Percentiles rank a stretch among this genome's conserved stretches.
These are phyloP conservation scores for Apostichopus parvimensis DNA, from an alignment of 35 echinoderm and acorn worm species.

Conservation along the genomic window DNA sequence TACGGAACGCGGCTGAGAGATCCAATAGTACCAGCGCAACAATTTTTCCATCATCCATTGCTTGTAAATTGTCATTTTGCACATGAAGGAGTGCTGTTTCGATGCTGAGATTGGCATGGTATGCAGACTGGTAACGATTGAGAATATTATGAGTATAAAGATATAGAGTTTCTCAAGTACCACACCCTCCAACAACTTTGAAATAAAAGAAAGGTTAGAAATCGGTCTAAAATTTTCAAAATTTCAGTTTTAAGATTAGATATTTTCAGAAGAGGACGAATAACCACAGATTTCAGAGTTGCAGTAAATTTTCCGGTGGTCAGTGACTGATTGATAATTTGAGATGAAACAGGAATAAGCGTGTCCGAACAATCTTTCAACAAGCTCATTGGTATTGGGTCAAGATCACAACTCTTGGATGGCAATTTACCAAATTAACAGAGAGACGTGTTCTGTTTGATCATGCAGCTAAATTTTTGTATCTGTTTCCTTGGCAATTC, in stretches of 20 bases:
- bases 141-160: background rate
- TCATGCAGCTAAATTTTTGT: too few relatives aligned
- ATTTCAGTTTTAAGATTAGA: background rate
- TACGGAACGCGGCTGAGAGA: background rate
- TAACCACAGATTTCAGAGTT: background rate
- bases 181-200: background rate
- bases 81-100: background rate
- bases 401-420: too few relatives aligned
- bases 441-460: too few relatives aligned
- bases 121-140: background rate
- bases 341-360: too few relatives aligned
- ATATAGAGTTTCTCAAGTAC: background rate
- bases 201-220: background rate
- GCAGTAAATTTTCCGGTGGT: too few relatives aligned
- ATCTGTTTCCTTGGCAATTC: too few relatives aligned
- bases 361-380: too few relatives aligned
- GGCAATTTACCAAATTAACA: too few relatives aligned
- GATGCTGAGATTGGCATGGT: background rate
- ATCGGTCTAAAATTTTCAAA: too few relatives aligned
- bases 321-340: too few relatives aligned
- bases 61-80: background rate
- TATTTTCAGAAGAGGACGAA: background rate
- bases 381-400: too few relatives aligned
- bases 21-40: background rate
- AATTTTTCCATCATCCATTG: conserved; percentile 14